These are phyloP conservation scores for Heterodera carotae DNA, from an alignment of 1,140 invertebrate species.

Conservation along the genomic window DNA sequence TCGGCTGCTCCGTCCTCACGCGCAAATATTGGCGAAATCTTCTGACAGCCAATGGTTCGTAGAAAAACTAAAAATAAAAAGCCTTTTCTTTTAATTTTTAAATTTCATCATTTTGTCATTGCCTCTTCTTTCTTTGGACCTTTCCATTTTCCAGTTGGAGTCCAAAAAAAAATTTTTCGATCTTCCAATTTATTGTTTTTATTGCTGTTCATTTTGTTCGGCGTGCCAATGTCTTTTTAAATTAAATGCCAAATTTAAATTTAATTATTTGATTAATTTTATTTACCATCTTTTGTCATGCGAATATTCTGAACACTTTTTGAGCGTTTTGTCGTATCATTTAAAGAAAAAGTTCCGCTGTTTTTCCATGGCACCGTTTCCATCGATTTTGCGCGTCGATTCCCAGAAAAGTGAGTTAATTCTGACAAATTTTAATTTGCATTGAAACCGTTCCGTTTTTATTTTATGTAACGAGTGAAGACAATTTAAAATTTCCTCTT, in stretches of 20 bases:
- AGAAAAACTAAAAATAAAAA: not conserved
- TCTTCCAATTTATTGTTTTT: not conserved
- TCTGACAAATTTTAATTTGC: not conserved
- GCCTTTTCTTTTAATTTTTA: too few relatives aligned
- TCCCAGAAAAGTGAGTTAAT: not conserved
- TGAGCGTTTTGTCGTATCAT: not conserved
- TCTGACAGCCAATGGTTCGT: slow-evolving; percentile 73
- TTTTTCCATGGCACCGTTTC: not conserved
- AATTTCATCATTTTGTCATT: too few relatives aligned
- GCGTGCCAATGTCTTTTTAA: not conserved
- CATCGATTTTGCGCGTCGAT: not conserved
- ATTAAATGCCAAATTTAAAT: not conserved
- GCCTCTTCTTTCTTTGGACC: not conserved
- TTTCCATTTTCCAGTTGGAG: not conserved
- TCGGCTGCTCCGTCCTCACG: slow-evolving; percentile 80
- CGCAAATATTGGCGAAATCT: slow-evolving; percentile 79
- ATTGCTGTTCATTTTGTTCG: not conserved
- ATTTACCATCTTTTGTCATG: not conserved
- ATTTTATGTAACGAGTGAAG: too few relatives aligned
- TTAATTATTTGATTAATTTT: not conserved
- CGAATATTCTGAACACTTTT: not conserved
- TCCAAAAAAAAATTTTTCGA: not conserved
- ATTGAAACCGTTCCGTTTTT: too few relatives aligned
- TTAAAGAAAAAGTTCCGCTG: not conserved
- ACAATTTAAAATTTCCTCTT: too few relatives aligned